These are phyloP conservation scores for Tragelaphus scriptus DNA, from an alignment of 2,113 vertebrate species.

Conservation along the genomic window DNA sequence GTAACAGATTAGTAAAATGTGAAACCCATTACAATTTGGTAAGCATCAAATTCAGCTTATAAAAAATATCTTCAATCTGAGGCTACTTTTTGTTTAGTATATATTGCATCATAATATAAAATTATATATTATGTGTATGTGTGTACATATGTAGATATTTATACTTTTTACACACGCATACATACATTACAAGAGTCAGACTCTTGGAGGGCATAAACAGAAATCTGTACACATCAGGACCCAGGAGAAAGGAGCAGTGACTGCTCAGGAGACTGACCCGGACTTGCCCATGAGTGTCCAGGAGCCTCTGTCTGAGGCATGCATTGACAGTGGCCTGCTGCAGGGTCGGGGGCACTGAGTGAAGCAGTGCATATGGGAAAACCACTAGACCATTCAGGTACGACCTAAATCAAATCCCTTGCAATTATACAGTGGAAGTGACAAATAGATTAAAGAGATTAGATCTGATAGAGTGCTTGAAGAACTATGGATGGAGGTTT, in stretches of 20 bases:
- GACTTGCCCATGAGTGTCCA: too few species aligned
- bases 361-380: too few species aligned
- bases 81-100: not conserved
- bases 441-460: not conserved
- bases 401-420: too few species aligned
- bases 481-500: not conserved
- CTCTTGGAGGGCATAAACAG: too few species aligned
- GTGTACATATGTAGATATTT: not conserved
- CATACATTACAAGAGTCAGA: not conserved
- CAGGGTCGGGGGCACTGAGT: too few species aligned
- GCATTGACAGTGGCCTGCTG: too few species aligned
- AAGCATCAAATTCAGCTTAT: not conserved
- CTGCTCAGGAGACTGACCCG: too few species aligned
- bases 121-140: not conserved
- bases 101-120: not conserved
- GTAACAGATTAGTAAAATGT: not conserved
- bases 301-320: too few species aligned
- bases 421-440: not conserved
- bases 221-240: too few species aligned
- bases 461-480: not conserved
- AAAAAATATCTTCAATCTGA: not conserved
- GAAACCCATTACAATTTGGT: not conserved
- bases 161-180: not conserved
- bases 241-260: too few species aligned
- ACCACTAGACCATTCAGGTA: too few species aligned